A percentile compares a stretch with the other conserved stretches of the same genome.
Conservation (phyloP, 2,797 vertebrate genomes). For the Mallotus villosus region DNA sequence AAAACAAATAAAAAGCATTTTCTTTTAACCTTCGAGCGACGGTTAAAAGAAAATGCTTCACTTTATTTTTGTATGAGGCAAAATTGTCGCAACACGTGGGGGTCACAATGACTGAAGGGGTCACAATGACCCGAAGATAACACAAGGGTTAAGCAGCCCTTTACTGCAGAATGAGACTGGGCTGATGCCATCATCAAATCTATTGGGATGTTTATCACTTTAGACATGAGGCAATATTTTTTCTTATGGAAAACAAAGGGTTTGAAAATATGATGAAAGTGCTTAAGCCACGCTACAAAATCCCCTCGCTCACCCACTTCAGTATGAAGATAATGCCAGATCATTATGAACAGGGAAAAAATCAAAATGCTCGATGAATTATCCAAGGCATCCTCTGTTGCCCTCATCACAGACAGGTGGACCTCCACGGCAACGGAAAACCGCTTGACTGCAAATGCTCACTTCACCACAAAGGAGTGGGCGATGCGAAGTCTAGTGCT, state of each 20-base stretch:
- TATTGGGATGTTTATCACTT: slow-evolving; percentile 20
- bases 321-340: slow-evolving; percentile 17
- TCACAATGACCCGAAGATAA: too few relatives aligned
- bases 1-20: too few relatives aligned
- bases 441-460: slow-evolving; percentile 20
- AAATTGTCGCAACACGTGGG: too few relatives aligned
- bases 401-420: slow-evolving; percentile 17
- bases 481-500: slow-evolving; percentile 9
- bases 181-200: slow-evolving; percentile 16
- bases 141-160: too few relatives aligned
- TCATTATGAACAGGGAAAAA: slow-evolving; percentile 19
- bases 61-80: too few relatives aligned
- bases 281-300: slow-evolving; percentile 11
- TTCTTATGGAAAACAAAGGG: slow-evolving; percentile 13
- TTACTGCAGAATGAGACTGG: slow-evolving; percentile 5
- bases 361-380: slow-evolving; percentile 10
- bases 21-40: too few relatives aligned
- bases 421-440: slow-evolving; percentile 8
- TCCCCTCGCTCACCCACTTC: slow-evolving; percentile 13
- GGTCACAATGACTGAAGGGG: too few relatives aligned
- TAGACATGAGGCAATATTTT: slow-evolving; percentile 16
- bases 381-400: slow-evolving; percentile 2
- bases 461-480: slow-evolving; percentile 4
- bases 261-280: slow-evolving; percentile 25
- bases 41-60: too few relatives aligned